Conservation (phyloP, 2,113 vertebrate genomes). For the Rhinoptilus africanus region DNA sequence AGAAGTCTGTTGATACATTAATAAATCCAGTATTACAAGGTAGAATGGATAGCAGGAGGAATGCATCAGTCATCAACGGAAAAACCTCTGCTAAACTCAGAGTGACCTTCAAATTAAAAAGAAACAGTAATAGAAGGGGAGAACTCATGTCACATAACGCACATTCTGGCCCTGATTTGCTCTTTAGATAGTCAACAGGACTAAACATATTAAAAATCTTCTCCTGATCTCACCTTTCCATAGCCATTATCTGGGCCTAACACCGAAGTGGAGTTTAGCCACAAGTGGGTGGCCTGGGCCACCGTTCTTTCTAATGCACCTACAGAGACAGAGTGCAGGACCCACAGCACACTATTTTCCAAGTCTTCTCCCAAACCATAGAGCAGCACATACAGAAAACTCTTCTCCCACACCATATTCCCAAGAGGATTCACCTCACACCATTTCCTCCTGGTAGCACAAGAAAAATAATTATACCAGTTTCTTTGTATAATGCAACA, state of each 20-base stretch:
- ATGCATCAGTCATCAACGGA: background rate
- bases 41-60: background rate
- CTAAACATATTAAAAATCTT: fast-evolving
- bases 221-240: background rate
- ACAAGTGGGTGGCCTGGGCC: background rate
- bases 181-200: background rate
- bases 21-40: background rate
- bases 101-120: background rate
- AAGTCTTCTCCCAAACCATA: background rate
- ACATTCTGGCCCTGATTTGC: background rate
- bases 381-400: background rate
- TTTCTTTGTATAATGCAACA: background rate
- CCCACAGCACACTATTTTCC: fast-evolving
- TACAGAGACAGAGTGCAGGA: background rate
- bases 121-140: background rate
- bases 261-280: fast-evolving
- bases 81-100: background rate
- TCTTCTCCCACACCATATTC: background rate
- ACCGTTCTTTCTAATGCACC: fast-evolving
- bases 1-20: conserved; percentile 10
- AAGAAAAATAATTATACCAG: background rate
- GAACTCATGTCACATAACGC: fast-evolving
- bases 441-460: background rate
- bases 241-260: background rate
- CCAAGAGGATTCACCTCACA: background rate